phyloP scores from a whole-genome alignment of 2,113 vertebrate species.

The Heterotilapia buettikoferi region DNA sequence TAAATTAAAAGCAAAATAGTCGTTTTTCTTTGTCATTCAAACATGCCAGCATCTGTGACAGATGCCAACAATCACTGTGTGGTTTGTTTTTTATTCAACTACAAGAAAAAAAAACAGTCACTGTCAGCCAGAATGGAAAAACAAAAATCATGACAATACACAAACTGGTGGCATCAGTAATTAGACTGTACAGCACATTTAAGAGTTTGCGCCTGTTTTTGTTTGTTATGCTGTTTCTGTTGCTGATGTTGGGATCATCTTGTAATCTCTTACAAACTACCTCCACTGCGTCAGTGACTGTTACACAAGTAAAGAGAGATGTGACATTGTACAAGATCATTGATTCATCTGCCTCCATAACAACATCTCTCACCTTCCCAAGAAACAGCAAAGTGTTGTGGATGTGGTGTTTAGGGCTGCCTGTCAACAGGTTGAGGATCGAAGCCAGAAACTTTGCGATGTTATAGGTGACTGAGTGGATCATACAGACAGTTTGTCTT shows the following conservation, averaged over 20 bases:
- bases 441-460: neutral
- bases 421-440: rapidly evolving
- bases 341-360: neutral
- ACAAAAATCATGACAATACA: neutral
- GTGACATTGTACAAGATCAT: neutral
- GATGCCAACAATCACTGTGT: neutral
- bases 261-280: rapidly evolving
- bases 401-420: neutral
- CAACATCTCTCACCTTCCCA: neutral
- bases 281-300: rapidly evolving
- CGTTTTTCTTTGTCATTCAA: rapidly evolving
- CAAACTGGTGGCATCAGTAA: neutral
- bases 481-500: neutral
- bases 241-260: neutral
- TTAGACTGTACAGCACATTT: neutral
- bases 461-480: neutral
- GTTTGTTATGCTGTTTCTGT: neutral
- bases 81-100: neutral
- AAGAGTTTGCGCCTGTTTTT: neutral
- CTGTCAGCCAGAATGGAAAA: neutral
- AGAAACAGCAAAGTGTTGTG: rapidly evolving
- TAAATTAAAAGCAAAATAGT: neutral
- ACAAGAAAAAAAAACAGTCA: neutral
- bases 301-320: neutral
- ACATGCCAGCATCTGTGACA: neutral